Base-by-base conservation (phyloP, 2,113 vertebrate genomes). In the Cebus imitator region DNA sequence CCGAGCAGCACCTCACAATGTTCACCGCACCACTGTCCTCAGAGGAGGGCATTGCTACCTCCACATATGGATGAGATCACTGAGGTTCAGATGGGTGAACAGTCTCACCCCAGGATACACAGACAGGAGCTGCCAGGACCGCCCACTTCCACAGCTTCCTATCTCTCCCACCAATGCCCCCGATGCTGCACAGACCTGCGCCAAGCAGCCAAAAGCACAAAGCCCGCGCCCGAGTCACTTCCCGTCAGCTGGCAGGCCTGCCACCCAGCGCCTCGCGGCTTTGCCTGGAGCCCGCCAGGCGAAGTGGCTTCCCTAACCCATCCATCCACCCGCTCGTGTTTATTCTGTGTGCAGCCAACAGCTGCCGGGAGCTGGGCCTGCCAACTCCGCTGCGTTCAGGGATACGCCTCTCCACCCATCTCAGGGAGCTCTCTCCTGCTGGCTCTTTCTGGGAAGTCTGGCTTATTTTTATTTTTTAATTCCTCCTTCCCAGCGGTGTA, bases 171-270 rank as follows among this genome's bases (percentile, higher is more conserved):
- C 45, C 55, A 12, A 32, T 1, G 1, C 25, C 52, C 52, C 43
- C 21, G 6, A 64, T 2, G 84, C 10, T 2, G 40, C 6, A 0
- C 30, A 37, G 3, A 8, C 30, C 57, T 4, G 8, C 0, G 14
- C 50, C 95, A 75, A 81, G 82, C 88, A 66, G 81, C 70, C 85
- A 80, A 92, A 90, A 76, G 96, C 88, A 35, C 93, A 92, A 37
- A 16, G 2, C 48, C 23, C 6, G 5, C 58, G 1, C n/a, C 9
- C 1, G 2, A 70, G 64, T 79, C 37, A 16, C 76, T 78, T 57
- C 61, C 83, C 4, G 4, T 32, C 85, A 45, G 95, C 91, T 45
- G 81, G 80, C 27, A 21, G 87, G 55, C 48, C 72, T 78, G 57
- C 75, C 48, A 25, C 7, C 40, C 95, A 8, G 89, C 9, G 5